These are phyloP conservation scores for Hesperia comma DNA, from an alignment of 2,888 invertebrate species.

Conservation along the genomic window DNA sequence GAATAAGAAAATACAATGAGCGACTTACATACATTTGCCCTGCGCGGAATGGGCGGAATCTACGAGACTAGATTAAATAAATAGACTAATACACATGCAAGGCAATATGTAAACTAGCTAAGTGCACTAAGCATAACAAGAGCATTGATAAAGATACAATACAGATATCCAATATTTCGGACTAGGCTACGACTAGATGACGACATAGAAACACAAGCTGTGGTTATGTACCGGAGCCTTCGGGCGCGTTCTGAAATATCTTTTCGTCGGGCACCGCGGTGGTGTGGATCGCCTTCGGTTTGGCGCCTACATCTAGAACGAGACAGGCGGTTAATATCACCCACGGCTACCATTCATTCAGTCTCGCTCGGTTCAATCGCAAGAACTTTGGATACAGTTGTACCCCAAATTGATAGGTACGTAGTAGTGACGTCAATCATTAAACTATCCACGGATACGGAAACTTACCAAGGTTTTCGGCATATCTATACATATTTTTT, in stretches of 20 bases:
- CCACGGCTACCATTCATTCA: not conserved
- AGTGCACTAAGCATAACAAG: not conserved
- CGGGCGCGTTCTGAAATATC: conserved; percentile 87
- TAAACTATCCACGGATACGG: no score
- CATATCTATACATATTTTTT: no score
- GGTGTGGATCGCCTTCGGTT: conserved; percentile 79
- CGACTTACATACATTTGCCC: no score
- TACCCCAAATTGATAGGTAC: no score
- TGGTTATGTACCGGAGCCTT: conserved; percentile 86
- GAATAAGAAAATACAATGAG: no score
- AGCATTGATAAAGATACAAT: not conserved
- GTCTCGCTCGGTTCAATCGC: no score
- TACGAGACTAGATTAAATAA: not conserved
- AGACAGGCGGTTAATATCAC: conserved; percentile 61
- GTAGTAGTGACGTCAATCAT: no score
- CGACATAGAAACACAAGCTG: conserved; percentile 30
- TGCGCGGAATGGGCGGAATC: no score
- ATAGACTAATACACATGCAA: not conserved
- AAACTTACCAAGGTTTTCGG: no score
- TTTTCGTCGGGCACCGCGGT: conserved; percentile 87
- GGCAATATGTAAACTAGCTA: not conserved
- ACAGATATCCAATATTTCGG: not conserved
- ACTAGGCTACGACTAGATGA: not conserved
- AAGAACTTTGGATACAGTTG: no score
- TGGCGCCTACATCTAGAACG: conserved; percentile 84